A percentile compares a stretch with the other conserved stretches of the same genome.
phyloP scores from a whole-genome alignment of 1,140 invertebrate genomes.

The Ptiloglossa arizonensis region DNA sequence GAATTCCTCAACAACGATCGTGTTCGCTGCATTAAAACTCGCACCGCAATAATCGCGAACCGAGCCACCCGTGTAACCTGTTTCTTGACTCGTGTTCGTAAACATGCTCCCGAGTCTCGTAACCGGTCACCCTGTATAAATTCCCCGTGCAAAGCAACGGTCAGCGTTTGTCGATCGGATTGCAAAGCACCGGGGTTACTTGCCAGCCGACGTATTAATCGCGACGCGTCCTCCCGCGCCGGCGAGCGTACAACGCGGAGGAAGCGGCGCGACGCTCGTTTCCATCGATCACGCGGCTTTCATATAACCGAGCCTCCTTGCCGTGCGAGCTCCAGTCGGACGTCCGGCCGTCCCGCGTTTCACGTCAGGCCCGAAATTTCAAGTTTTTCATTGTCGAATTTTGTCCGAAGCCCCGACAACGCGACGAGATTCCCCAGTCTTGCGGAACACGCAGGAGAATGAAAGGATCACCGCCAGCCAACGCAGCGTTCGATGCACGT shows the following conservation, averaged over 20 bases:
- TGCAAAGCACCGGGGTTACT: constrained; percentile 57
- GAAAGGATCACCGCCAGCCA: not conserved
- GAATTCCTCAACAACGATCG: too few species aligned
- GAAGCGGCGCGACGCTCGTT: not conserved
- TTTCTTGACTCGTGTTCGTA: too few species aligned
- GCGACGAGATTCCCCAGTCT: not conserved
- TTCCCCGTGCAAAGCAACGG: constrained; percentile 48
- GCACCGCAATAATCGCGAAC: too few species aligned
- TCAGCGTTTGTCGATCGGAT: constrained; percentile 51
- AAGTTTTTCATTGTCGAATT: not conserved
- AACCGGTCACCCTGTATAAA: constrained; percentile 56
- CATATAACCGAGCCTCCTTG: constrained; percentile 14
- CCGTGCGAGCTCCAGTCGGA: not conserved
- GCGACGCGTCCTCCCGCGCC: not conserved
- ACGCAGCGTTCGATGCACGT: not conserved
- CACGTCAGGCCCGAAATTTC: not conserved
- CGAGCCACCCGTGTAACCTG: too few species aligned
- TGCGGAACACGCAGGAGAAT: not conserved
- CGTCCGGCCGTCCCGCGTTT: not conserved
- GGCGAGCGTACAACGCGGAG: not conserved
- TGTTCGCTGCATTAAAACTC: too few species aligned
- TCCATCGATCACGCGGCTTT: constrained; percentile 9
- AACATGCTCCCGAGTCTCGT: too few species aligned
- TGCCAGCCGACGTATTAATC: constrained; percentile 57
- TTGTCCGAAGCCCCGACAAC: not conserved